Conservation (phyloP, 2,797 vertebrate genomes). For the Taeniopygia guttata region DNA sequence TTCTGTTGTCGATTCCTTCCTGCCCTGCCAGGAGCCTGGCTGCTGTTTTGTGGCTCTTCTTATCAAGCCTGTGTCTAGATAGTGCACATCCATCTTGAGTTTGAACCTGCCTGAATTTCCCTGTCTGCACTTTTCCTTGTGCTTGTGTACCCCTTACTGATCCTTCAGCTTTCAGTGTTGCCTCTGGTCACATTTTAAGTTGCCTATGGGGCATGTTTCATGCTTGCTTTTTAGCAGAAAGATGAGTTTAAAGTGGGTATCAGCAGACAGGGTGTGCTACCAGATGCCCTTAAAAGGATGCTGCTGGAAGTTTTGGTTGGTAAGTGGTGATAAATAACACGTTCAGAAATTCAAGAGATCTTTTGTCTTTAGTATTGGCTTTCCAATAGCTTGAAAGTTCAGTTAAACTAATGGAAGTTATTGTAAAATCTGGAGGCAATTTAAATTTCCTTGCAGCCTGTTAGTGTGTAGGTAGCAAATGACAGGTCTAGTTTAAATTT, state of each 20-base stretch:
- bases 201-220: rapidly evolving
- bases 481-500: background rate
- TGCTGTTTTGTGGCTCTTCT: background rate
- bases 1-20: background rate
- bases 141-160: background rate
- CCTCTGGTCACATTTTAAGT: background rate
- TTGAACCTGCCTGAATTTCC: background rate
- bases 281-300: background rate
- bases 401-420: background rate
- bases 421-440: background rate
- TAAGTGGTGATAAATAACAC: background rate
- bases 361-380: background rate
- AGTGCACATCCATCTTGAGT: background rate
- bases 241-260: background rate
- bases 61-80: background rate
- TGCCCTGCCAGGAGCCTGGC: background rate
- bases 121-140: background rate
- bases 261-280: background rate
- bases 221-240: background rate
- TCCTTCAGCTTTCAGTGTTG: background rate
- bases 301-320: background rate
- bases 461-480: background rate
- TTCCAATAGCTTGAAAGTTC: background rate
- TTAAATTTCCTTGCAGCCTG: background rate
- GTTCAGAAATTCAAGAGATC: background rate